Conservation (phyloP, 2,797 vertebrate genomes). For the Peromyscus aztecus region DNA sequence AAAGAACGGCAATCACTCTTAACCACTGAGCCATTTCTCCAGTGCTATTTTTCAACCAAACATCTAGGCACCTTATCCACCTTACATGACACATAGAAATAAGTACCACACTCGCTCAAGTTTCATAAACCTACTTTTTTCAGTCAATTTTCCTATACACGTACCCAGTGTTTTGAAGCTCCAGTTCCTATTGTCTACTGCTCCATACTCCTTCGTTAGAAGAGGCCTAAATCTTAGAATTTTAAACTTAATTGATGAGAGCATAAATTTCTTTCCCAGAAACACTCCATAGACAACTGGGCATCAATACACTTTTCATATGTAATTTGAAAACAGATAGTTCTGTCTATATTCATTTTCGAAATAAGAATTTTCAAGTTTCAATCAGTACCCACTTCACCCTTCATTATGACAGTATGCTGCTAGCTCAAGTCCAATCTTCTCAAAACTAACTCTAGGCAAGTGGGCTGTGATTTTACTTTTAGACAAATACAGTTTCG, state of each 20-base stretch:
- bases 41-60: background rate
- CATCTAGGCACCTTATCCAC: too few species aligned
- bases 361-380: background rate
- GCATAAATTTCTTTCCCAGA: background rate
- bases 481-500: background rate
- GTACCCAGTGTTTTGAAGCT: background rate
- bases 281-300: slow-evolving; percentile 14
- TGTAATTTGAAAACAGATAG: background rate
- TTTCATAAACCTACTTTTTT: background rate
- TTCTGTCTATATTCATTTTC: slow-evolving; percentile 24
- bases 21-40: background rate
- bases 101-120: background rate
- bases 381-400: background rate
- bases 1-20: background rate
- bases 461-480: background rate
- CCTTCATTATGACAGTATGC: background rate
- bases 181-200: background rate
- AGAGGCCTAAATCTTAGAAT: background rate
- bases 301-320: background rate
- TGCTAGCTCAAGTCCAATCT: background rate
- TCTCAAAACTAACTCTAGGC: background rate
- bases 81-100: background rate
- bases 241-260: background rate
- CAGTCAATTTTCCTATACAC: background rate
- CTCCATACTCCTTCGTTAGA: background rate